Evolutionary conservation across 2,113 vertebrate species (phyloP), one percentile per base, ranked within the genome.

Genomic region (Labeo rohita): DNA sequence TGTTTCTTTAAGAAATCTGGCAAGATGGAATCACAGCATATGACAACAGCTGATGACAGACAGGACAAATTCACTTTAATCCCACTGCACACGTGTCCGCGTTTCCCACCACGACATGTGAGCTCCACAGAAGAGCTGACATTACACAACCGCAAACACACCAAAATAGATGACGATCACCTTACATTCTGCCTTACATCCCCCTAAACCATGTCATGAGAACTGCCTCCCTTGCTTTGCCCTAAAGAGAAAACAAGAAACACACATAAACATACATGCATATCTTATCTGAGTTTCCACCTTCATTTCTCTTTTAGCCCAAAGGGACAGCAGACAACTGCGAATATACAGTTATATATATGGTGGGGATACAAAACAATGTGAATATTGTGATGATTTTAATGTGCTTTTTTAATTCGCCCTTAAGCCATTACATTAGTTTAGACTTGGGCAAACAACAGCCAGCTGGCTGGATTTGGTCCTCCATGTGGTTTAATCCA

Each of bases 111-210:
- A 47, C 6, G 70, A 73, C 43, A 72, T 72, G 70, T 36, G 28
- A 56, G 75, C 13, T 36, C 49, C 50, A 36, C 49, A 77, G 50
- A 77, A 54, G 50, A 77, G 28, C 50, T 56, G 75, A 78, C 49
- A 78, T 78, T 54, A 78, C 8, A 56, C 75, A 54, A 50, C 12
- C 66, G 16, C 66, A 73, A 47, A 73, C 49, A 78, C 47, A 78
- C 75, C 50, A 78, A 56, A 78, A 78, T 56, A 36, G 23, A 78
- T 16, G 34, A 54, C 15, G 49, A 56, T 78, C 49, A 78, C 75
- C 28, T 54, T 78, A 54, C 49, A 77, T 52, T 15, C 23, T 54
- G 75, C 13, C 70, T 73, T 73, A n/a, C 43, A 12, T 56, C 50
- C 15, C 56, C 8, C 50, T 39, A 56, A 56, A 56, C 8, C 28